Base-by-base conservation (phyloP, 2,888 invertebrate species). In the Melieria picta region DNA sequence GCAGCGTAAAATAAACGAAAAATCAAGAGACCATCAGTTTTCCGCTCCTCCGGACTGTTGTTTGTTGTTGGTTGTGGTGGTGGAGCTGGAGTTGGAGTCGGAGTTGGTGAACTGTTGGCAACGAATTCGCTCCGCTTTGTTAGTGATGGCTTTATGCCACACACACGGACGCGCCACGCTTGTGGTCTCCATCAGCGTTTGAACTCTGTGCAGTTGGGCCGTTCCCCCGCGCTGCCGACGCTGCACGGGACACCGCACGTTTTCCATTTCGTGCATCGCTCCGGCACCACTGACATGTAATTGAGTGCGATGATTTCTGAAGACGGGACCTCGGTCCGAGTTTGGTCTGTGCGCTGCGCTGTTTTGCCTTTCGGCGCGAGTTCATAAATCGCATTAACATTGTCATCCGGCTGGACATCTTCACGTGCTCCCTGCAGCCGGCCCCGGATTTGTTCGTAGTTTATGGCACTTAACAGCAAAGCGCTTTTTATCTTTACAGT, bases 321-420 rank as follows among this genome's bases (percentile, higher is more conserved):
- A 47, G 64, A 67, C 62, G 71, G 55, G 61, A 64, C 58, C 66
- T 55, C 46, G 13, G 42, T 30, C 56, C 45, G 9, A 7, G 50
- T 7, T 4, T 60, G 6, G 46, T 5, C 10, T 62, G 11, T 7
- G 2, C 30, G 7, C 46, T 43, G 9, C 13, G 55, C 45, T 16
- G n/a, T 66, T 58, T 45, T 71, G 64, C 65, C 42, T 65, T 58
- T 60, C 43, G 61, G 61, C 55, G 68, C 60, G 68, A 57, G 69
- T 69, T 72, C 72, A 72, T 72, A 72, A 72, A 72, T 72, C 65
- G 69, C 69, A 72, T 72, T 65, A 69, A 69, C 65, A 72, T 72
- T 69, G 65, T 72, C 69, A 72, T 72, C 65, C 72, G 68, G 65
- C 61, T 57, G 69, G 55, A 57, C 69, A 62, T 69, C 61, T 48